Percentiles rank a stretch among this genome's conserved stretches.
Evolutionary conservation across 2,113 vertebrate genomes (phyloP).

Genomic region (Pseudolaguvia tuberculata): DNA sequence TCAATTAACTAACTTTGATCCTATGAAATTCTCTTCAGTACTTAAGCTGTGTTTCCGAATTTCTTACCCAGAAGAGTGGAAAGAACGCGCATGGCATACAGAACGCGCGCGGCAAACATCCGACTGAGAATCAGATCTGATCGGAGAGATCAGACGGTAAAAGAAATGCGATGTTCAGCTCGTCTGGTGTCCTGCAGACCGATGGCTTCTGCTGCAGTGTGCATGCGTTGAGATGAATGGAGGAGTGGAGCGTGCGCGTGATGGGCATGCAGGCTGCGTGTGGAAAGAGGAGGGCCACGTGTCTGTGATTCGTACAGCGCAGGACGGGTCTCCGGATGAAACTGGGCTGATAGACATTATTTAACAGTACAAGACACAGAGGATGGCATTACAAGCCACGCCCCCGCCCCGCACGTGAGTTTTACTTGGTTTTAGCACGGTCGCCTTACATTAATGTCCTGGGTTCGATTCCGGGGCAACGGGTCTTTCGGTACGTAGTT

Average conservation of each 20-base stretch:
- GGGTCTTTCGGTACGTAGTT: too few species aligned
- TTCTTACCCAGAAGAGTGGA: slow-evolving; percentile 35
- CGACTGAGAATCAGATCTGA: neutral
- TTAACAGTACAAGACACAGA: neutral
- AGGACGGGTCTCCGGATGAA: neutral
- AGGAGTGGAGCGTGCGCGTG: neutral
- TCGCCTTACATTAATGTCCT: too few species aligned
- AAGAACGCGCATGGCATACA: slow-evolving; percentile 9
- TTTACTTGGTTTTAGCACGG: too few species aligned
- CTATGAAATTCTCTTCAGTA: neutral
- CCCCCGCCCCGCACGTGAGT: neutral
- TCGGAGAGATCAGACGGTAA: neutral
- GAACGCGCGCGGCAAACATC: slow-evolving; percentile 27
- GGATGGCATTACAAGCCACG: neutral
- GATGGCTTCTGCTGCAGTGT: neutral
- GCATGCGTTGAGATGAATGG: slow-evolving; percentile 8
- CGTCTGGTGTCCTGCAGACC: slow-evolving; percentile 3
- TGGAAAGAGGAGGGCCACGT: slow-evolving; percentile 29
- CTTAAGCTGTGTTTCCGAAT: neutral
- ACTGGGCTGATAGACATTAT: neutral
- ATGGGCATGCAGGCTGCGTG: slow-evolving; percentile 15
- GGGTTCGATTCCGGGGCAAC: too few species aligned
- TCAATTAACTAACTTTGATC: neutral
- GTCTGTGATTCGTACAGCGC: slow-evolving; percentile 12
- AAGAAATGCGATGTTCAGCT: slow-evolving; percentile 8